phyloP scores from a whole-genome alignment of 2,113 vertebrate species.

The Ageneiosus marmoratus region DNA sequence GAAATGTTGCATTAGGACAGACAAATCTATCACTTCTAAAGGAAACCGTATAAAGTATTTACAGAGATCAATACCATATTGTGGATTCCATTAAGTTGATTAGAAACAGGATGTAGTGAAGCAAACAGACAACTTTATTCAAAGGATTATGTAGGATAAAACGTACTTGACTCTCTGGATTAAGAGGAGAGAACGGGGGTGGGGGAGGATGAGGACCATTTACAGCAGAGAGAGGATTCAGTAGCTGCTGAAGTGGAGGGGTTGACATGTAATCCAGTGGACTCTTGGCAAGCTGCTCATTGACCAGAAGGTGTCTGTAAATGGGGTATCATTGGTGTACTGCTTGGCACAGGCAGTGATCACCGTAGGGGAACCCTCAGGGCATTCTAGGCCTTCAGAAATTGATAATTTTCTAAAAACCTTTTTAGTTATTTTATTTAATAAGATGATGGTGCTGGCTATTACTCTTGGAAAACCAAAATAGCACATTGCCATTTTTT shows the following conservation, averaged over 20 bases:
- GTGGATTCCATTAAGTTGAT: slow-evolving; percentile 91
- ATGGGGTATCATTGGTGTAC: slow-evolving; percentile 79
- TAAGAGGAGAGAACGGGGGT: slow-evolving; percentile 65
- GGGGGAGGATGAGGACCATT: slow-evolving; percentile 70
- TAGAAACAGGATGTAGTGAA: slow-evolving; percentile 78
- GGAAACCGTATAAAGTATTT: slow-evolving; percentile 67
- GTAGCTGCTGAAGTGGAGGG: slow-evolving; percentile 72
- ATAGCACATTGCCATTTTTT: not conserved
- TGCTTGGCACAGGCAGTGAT: slow-evolving; percentile 71
- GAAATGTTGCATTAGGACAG: slow-evolving; percentile 51
- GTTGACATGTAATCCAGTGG: slow-evolving; percentile 83
- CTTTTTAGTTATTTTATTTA: not conserved
- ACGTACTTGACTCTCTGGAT: slow-evolving; percentile 73
- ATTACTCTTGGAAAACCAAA: not conserved
- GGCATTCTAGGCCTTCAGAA: not conserved
- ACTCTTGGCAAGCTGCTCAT: slow-evolving; percentile 74
- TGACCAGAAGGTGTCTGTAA: slow-evolving; percentile 79
- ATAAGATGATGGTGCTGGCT: not conserved
- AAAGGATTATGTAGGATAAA: slow-evolving; percentile 83
- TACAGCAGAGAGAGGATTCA: slow-evolving; percentile 54
- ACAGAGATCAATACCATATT: slow-evolving; percentile 88
- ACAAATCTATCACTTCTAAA: slow-evolving; percentile 81
- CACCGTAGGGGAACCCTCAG: not conserved
- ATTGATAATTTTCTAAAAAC: too few relatives aligned
- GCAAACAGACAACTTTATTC: slow-evolving; percentile 84